Base-by-base conservation (phyloP, 2,113 vertebrate genomes). In the Pycnonotus jocosus region DNA sequence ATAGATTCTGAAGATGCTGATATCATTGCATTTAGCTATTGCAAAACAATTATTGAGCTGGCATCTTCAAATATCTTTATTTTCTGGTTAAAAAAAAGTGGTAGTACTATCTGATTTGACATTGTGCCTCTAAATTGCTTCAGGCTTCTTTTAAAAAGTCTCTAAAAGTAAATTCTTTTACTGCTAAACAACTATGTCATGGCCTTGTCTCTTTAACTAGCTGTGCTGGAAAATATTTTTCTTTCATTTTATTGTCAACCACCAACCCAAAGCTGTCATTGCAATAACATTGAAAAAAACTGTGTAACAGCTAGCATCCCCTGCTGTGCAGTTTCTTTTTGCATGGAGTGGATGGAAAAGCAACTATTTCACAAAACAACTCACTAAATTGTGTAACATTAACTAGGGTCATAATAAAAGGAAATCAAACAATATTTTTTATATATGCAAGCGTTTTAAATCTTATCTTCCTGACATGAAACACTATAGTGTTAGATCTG, bases 201-300 rank as follows among this genome's bases (percentile, higher is more conserved):
- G 83, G 69, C 82, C 76, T 91, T 81, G 50, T 44, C 54, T 94
- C 42, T 88, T 71, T 72, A 71, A 72, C 54, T 76, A 86, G 60
- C 62, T 90, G 15, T 54, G 35, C 81, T 95, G 74, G 87, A 91
- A 97, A 97, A 96, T 73, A 70, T 83, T 96, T 93, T 91, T 94
- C 48, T 77, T 91, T 81, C 48, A 60, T 92, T 85, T 90, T 90
- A 84, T 70, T 81, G 88, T 78, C 93, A 93, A 45, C 66, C 54
- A 91, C 53, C 44, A 84, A 45, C 28, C 45, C 56, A 45, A 85
- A 81, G 57, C 53, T 42, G 44, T 89, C 93, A 84, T 56, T 93
- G 70, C 21, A 86, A 81, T 70, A 95, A 89, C 79, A 94, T 11
- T 94, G 83, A n/a, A 86, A 83, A 83, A 83, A 72, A 37, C 19